Base-by-base conservation (phyloP, 2,113 vertebrate genomes). In the Hyla sarda region DNA sequence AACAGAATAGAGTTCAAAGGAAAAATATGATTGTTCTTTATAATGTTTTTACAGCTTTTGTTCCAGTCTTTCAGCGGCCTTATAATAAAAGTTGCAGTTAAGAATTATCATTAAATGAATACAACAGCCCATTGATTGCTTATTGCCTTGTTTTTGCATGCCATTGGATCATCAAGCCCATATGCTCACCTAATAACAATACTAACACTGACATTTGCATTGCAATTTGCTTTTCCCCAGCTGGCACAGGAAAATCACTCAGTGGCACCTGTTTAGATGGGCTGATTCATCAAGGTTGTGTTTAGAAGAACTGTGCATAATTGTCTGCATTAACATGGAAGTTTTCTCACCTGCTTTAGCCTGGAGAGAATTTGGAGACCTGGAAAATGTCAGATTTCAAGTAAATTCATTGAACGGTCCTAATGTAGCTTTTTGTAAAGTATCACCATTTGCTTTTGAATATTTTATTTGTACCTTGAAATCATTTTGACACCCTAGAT, bases 151-250 rank as follows among this genome's bases (percentile, higher is more conserved):
- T 58, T 60, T 60, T 45, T 58, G 32, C 56, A 80, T 60, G 34
- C 12, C 37, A 81, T 81, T 81, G 58, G 78, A 62, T 81, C 54
- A 81, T 81, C 37, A 1, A 65, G 78, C 58, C 58, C 78, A 81
- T 81, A 81, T 65, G 78, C 78, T 81, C 37, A 81, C 56, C 56
- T 81, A 81, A 81, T 65, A 60, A 80, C 77, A 81, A 81, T 81
- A 81, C 78, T 28, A 62, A 25, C 32, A 62, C 78, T 81, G 78
- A 81, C 58, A 81, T 81, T 81, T 81, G 78, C 78, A 81, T 81
- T 81, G 78, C 78, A 81, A 81, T 81, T 81, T 62, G 34, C 52
- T 47, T 62, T 81, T 65, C 37, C 58, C 78, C 58, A 81, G 78
- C 78, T 81, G 78, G 78, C 78, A 81, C 37, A 81, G 58, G 37